phyloP scores from a whole-genome alignment of 2,113 vertebrate genomes.

The Melanostigma gelatinosum region DNA sequence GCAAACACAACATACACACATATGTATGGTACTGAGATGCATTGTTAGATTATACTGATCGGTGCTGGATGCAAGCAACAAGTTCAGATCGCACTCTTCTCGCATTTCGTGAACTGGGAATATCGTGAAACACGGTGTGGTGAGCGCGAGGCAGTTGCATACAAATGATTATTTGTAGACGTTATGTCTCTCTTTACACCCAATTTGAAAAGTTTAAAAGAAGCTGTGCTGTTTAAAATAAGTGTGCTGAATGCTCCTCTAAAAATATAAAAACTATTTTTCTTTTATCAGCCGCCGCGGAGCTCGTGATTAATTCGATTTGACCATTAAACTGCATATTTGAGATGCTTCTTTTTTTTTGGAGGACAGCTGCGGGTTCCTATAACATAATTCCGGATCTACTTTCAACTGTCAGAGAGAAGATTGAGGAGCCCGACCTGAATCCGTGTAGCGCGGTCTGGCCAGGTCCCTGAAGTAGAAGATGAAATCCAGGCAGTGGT shows the following conservation, averaged over 20 bases:
- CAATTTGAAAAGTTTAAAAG: background rate
- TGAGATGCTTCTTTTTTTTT: background rate
- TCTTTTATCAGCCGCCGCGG: background rate
- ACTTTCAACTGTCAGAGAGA: background rate
- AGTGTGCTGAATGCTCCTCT: background rate
- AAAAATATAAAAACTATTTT: background rate
- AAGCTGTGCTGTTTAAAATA: background rate
- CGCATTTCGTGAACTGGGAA: constrained; percentile 10
- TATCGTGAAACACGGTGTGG: background rate
- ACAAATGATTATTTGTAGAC: background rate
- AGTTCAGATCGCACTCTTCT: constrained; percentile 47
- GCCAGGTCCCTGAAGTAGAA: constrained; percentile 93
- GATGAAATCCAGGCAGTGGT: constrained; percentile 95
- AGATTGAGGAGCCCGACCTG: constrained; percentile 80
- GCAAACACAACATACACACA: background rate
- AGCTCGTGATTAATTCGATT: background rate
- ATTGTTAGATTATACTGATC: constrained; percentile 8
- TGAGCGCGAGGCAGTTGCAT: background rate
- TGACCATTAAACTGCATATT: background rate
- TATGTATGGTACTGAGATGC: background rate
- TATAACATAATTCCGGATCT: background rate
- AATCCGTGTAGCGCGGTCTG: constrained; percentile 92
- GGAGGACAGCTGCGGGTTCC: background rate
- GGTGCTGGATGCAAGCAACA: constrained; percentile 59
- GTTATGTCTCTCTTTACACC: background rate